Conservation (phyloP, 2,888 invertebrate genomes). For the Plusia festucae region DNA sequence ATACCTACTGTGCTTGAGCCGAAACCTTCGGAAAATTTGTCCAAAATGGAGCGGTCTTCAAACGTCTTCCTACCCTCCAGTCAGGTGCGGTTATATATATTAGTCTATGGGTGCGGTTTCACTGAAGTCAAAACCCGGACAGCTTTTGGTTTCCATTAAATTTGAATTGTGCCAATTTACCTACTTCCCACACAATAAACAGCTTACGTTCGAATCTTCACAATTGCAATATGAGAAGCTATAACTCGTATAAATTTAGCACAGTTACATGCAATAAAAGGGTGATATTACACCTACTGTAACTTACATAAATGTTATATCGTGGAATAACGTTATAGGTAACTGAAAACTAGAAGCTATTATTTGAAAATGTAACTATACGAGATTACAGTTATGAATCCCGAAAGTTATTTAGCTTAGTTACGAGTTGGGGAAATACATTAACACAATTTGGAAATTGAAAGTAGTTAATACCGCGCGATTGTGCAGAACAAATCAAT, state of each 20-base stretch:
- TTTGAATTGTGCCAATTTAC: conserved; percentile 9
- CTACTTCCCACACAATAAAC: conserved; percentile 9
- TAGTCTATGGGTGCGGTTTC: neutral
- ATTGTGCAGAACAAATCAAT: too few species aligned
- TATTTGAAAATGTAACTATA: neutral
- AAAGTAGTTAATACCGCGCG: neutral
- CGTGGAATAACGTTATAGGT: conserved; percentile 6
- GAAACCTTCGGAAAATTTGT: neutral
- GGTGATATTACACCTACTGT: neutral
- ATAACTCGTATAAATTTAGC: conserved; percentile 10
- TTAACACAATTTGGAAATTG: neutral
- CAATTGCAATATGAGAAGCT: conserved; percentile 12
- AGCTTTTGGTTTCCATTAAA: too few species aligned
- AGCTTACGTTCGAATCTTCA: neutral
- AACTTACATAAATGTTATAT: neutral
- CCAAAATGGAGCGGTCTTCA: neutral
- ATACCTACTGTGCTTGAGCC: too few species aligned
- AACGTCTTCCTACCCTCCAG: neutral
- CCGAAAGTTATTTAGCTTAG: neutral
- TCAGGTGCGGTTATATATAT: too few species aligned
- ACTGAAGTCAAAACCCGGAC: neutral
- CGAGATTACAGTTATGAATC: conserved; percentile 6
- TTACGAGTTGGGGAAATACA: neutral
- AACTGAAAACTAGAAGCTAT: conserved; percentile 2
- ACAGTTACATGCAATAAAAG: conserved; percentile 10